Conservation (phyloP, 2,113 vertebrate genomes). For the Solea solea region DNA sequence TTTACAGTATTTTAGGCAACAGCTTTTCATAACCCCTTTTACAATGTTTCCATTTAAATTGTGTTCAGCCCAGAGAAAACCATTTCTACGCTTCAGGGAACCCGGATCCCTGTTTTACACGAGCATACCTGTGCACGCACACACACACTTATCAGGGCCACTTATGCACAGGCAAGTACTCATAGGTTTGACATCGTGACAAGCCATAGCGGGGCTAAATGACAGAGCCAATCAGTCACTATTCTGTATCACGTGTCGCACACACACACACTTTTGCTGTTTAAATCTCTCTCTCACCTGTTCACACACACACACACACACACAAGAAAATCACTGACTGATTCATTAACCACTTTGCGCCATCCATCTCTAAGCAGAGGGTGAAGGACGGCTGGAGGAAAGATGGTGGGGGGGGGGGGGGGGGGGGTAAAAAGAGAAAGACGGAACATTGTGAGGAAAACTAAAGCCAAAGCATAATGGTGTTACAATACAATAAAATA, state of each 20-base stretch:
- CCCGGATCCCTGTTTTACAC: constrained; percentile 32
- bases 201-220: constrained; percentile 44
- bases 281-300: constrained; percentile 7
- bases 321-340: constrained; percentile 52
- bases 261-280: background rate
- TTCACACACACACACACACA: constrained; percentile 25
- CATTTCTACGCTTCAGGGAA: constrained; percentile 54
- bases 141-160: constrained; percentile 9
- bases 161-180: background rate
- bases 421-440: constrained; percentile 15
- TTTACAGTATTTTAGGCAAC: constrained; percentile 49
- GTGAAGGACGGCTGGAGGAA: constrained; percentile 53
- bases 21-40: constrained; percentile 53
- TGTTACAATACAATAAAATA: constrained; percentile 32
- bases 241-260: constrained; percentile 16
- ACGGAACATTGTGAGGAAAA: constrained; percentile 28
- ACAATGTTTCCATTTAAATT: constrained; percentile 65
- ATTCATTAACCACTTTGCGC: constrained; percentile 70
- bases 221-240: constrained; percentile 58
- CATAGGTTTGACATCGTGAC: constrained; percentile 43
- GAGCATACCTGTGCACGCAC: constrained; percentile 17
- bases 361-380: constrained; percentile 61
- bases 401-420: background rate
- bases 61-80: constrained; percentile 63
- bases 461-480: background rate